Evolutionary conservation across 2,797 vertebrate species (phyloP).

Genomic region (Siniperca scherzeri): DNA sequence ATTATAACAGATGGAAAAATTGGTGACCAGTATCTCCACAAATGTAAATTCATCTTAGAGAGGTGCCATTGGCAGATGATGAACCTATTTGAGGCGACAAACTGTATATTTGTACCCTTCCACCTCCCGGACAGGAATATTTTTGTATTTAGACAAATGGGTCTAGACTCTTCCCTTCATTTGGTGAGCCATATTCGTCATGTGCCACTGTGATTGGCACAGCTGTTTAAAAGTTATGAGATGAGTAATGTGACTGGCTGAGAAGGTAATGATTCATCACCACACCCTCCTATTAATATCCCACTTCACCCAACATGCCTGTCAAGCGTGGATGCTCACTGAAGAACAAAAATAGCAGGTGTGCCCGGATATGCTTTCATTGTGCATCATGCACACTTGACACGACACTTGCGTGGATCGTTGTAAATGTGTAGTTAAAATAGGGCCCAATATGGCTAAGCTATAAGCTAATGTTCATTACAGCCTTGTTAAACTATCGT

Average conservation of each 20-base stretch:
- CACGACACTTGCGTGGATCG: background rate
- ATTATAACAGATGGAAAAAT: conserved; percentile 8
- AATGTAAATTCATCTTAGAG: background rate
- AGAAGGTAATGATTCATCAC: conserved; percentile 63
- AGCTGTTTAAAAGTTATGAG: conserved; percentile 58
- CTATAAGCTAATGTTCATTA: conserved; percentile 9
- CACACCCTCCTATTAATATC: conserved; percentile 48
- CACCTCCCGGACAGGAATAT: background rate
- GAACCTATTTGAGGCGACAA: background rate
- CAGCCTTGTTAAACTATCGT: conserved; percentile 14
- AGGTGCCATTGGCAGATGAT: background rate
- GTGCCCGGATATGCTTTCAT: conserved; percentile 12
- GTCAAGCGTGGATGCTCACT: conserved; percentile 31
- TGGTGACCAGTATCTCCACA: background rate
- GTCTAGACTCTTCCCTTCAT: conserved; percentile 21
- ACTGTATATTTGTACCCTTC: conserved; percentile 2
- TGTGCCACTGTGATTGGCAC: conserved; percentile 47
- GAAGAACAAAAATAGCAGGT: conserved; percentile 52
- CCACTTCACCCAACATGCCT: conserved; percentile 38
- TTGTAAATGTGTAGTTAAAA: conserved; percentile 14
- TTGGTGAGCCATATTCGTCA: conserved; percentile 20
- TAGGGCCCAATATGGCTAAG: background rate
- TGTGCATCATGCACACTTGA: conserved; percentile 10
- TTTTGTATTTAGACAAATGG: background rate
- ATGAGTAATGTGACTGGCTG: conserved; percentile 61